Base-by-base conservation (phyloP, 2,113 vertebrate species). In the Poeciliopsis occidentalis region DNA sequence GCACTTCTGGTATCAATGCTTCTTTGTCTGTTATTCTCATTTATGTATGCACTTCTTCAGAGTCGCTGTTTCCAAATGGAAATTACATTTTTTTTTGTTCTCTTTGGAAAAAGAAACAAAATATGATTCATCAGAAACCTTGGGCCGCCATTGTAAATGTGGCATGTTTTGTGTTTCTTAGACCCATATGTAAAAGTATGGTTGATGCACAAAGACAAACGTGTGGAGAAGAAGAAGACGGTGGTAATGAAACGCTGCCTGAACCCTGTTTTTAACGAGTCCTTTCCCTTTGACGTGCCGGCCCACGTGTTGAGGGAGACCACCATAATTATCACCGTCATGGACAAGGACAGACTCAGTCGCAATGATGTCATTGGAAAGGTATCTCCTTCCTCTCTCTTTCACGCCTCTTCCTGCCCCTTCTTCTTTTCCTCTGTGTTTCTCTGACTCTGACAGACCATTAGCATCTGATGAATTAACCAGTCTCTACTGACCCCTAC, bases 191-290 rank as follows among this genome's bases (percentile, higher is more conserved):
- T 99, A 81, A 99, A 99, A 92, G 95, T 99, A 88, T 99, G 98
- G 97, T 94, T 99, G 90, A 99, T 99, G 98, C 95, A 98, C 93
- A 99, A 99, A 91, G 98, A 99, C 93, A 99, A 98, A 85, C 94
- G 97, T 5, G 97, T 99, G 86, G 97, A 99, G 88, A 99, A 99
- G 94, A 99, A 98, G 94, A 99, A 99, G 95, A 99, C 98, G 0
- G 96, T 98, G 89, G 96, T 96, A 6, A 98, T 99, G 95, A 99
- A 99, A 91, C 91, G 97, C 85, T 99, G 97, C 86, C 94, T 99
- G 87, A 98, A 99, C 89, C 98, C 98, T 1, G 94, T 99, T 91
- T 99, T 99, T 93, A 98, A 99, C 0, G 97, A 99, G 94, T 98
- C 97, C 90, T 99, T 99, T 65, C 95, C 96, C 91, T 99, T 99